Percentiles rank a stretch among this genome's conserved stretches.
Evolutionary conservation across 2,888 invertebrate species (phyloP).

Genomic region (Nesidiocoris tenuis): DNA sequence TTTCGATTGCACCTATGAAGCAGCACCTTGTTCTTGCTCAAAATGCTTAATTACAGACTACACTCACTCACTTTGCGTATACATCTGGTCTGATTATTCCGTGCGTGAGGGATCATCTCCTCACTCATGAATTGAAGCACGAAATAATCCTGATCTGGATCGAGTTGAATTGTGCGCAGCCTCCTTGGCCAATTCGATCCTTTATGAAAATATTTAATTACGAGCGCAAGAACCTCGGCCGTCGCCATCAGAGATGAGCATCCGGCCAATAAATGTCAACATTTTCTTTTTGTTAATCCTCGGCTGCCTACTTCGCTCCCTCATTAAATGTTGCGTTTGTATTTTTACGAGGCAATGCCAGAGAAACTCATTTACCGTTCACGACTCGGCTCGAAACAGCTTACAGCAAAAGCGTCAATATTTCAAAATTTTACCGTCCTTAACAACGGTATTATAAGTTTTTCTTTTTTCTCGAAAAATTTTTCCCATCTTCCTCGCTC

Average conservation of each 20-base stretch:
- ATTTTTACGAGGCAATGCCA: slow-evolving; percentile 25
- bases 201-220: background rate
- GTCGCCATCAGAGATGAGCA: background rate
- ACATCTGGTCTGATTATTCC: too few relatives aligned
- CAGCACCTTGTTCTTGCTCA: too few relatives aligned
- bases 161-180: too few relatives aligned
- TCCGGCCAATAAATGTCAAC: slow-evolving; percentile 11
- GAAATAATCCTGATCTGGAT: too few relatives aligned
- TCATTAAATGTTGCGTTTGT: background rate
- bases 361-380: slow-evolving; percentile 22
- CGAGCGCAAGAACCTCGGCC: background rate
- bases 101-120: too few relatives aligned
- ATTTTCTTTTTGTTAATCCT: slow-evolving; percentile 14
- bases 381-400: slow-evolving; percentile 13
- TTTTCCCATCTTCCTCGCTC: slow-evolving; percentile 2
- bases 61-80: too few relatives aligned
- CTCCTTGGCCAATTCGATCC: too few relatives aligned
- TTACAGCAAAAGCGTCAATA: slow-evolving; percentile 29
- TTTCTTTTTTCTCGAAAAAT: background rate
- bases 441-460: slow-evolving; percentile 27
- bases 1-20: too few relatives aligned
- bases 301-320: slow-evolving; percentile 19
- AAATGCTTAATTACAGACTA: too few relatives aligned
- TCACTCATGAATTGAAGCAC: too few relatives aligned
- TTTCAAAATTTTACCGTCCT: slow-evolving; percentile 27